Conservation (phyloP, 2,888 invertebrate species). For the Eremobia ochroleuca region DNA sequence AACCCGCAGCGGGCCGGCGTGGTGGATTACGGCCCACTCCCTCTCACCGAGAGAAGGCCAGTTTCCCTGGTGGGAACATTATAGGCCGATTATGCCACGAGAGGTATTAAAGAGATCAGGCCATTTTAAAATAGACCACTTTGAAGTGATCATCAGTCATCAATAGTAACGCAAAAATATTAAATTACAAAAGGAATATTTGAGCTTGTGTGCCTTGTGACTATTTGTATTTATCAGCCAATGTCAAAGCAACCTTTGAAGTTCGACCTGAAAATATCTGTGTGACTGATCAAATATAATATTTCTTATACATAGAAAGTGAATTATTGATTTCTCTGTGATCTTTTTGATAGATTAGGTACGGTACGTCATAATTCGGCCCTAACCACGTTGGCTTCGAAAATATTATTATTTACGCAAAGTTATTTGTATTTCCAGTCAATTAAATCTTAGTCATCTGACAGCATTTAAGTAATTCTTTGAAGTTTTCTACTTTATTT, state of each 20-base stretch:
- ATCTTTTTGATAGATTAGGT: conserved; percentile 31
- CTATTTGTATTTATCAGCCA: conserved; percentile 1
- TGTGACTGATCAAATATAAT: conserved; percentile 19
- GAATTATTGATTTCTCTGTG: conserved; percentile 7
- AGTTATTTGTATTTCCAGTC: background rate
- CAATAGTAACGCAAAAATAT: conserved; percentile 13
- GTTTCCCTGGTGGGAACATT: background rate
- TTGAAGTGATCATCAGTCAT: conserved; percentile 2
- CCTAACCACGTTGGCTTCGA: conserved; percentile 3
- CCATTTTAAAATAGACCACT: background rate
- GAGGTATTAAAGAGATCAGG: background rate
- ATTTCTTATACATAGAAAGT: background rate
- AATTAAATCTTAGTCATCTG: conserved; percentile 7
- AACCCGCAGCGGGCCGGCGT: background rate
- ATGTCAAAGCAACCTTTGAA: conserved; percentile 36
- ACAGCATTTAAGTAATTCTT: conserved; percentile 5
- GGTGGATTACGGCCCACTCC: background rate
- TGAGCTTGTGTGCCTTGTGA: background rate
- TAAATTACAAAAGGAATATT: conserved; percentile 26
- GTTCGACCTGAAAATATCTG: conserved; percentile 16
- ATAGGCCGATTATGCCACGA: too few relatives aligned
- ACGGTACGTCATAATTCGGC: background rate
- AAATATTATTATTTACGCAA: background rate
- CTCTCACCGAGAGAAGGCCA: background rate
- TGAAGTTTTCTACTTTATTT: background rate